Conservation (phyloP, 1,140 invertebrate genomes). For the Neodiprion lecontei region DNA sequence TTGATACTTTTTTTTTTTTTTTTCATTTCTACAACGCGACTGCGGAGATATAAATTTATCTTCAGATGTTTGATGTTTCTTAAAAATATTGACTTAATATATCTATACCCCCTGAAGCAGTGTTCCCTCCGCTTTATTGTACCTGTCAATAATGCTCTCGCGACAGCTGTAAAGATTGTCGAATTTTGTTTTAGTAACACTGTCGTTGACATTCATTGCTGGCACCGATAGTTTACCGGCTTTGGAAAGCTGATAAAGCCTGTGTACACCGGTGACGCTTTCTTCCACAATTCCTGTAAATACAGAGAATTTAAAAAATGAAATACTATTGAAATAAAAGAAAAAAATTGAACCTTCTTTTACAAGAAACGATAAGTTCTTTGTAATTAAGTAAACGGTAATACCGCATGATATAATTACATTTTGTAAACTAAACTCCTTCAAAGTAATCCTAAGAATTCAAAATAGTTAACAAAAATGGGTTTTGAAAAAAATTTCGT, state of each 20-base stretch:
- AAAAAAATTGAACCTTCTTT: neutral
- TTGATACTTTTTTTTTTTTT: too few species aligned
- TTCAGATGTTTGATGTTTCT: too few species aligned
- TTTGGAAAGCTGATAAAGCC: constrained; percentile 95
- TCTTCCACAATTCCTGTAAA: constrained; percentile 93
- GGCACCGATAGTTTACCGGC: constrained; percentile 94
- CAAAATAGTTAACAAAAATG: too few species aligned
- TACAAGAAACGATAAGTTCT: neutral
- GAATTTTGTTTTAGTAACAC: constrained; percentile 99
- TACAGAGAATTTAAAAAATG: constrained; percentile 16
- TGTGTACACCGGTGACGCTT: constrained; percentile 96
- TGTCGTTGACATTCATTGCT: constrained; percentile 99
- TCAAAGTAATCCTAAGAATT: too few species aligned
- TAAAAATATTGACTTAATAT: too few species aligned
- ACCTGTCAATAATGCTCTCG: constrained; percentile 90
- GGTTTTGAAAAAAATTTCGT: too few species aligned
- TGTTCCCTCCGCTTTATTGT: constrained; percentile 35
- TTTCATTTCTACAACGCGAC: too few species aligned
- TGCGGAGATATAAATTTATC: too few species aligned
- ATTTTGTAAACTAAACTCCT: too few species aligned
- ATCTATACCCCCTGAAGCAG: too few species aligned
- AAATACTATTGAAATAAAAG: constrained; percentile 13
- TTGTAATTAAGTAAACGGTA: neutral
- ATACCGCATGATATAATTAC: too few species aligned
- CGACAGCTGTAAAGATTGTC: constrained; percentile 95